These are phyloP conservation scores for Geodia barretti DNA, from an alignment of 37 sponge, comb jelly and placozoan species.

Conservation along the genomic window DNA sequence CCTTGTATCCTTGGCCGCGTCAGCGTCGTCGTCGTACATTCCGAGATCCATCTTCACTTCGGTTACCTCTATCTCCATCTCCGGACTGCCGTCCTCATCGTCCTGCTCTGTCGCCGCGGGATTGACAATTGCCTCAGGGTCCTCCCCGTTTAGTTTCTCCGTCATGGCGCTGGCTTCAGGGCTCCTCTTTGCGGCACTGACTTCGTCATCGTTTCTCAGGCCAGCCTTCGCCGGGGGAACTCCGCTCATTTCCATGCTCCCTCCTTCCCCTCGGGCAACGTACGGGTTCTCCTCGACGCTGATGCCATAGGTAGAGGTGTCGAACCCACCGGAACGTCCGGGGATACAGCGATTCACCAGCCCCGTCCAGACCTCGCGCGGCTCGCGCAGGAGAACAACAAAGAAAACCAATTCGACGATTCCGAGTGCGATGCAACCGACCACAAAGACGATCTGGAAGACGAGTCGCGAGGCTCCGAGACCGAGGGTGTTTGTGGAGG, in stretches of 20 bases:
- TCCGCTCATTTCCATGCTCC: not conserved
- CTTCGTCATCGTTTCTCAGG: no score
- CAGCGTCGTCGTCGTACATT: not conserved
- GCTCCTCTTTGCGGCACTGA: not conserved
- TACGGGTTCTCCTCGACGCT: not conserved
- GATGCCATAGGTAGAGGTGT: not conserved
- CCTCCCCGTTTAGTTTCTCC: not conserved
- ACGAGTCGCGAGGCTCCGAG: not conserved
- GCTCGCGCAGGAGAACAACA: not conserved
- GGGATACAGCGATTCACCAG: not conserved
- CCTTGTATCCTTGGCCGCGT: not conserved
- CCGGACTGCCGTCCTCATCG: not conserved
- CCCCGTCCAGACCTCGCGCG: not conserved
- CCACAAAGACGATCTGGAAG: constrained; percentile 24
- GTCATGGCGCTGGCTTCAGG: not conserved
- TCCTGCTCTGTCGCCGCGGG: not conserved
- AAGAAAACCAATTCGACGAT: constrained; percentile 13
- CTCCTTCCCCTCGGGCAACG: not conserved
- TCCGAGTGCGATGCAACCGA: not conserved
- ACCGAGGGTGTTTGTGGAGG: constrained; percentile 7
- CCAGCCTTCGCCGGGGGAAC: not conserved
- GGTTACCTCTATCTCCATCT: not conserved
- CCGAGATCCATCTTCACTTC: not conserved
- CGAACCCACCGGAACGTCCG: not conserved
- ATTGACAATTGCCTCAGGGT: not conserved